Base-by-base conservation (phyloP, 2,113 vertebrate genomes). In the Laticauda colubrina region DNA sequence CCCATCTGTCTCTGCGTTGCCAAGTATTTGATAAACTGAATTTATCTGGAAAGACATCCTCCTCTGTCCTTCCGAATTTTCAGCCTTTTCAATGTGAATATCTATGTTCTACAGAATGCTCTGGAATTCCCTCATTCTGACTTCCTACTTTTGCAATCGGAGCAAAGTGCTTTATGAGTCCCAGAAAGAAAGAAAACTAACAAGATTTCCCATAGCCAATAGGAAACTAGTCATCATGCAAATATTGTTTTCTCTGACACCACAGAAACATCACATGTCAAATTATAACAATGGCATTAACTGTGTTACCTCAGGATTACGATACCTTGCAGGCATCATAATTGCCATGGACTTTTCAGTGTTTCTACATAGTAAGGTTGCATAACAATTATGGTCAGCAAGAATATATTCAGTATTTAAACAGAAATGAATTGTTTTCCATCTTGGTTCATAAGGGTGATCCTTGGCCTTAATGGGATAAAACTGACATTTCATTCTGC, bases 41-140 rank as follows among this genome's bases (percentile, higher is more conserved):
- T n/a, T 26, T 43, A 0, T 0, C 0, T 57, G 54, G 23, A 11
- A 59, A 34, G 4, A 59, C 39, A 0, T 0, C 34, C 24, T 85
- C 64, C 5, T 54, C 61, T 89, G 2, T 0, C 53, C 2, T 39
- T 89, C 51, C 21, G 11, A 4, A 0, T 0, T 1, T 43, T 34
- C 55, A 85, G 39, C 15, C 21, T 93, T 51, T 54, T 24, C 88
- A 54, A 0, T 4, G 5, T 90, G 59, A 54, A 26, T 39, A 91
- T 43, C 59, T n/a, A 59, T 59, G 10, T 48, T 0, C 0, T 0
- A 61, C 75, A 75, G 87, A 53, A 18, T 85, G 43, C 6, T 86
- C 43, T 88, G 20, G 23, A 53, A 21, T 89, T 55, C 10, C 64
- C 64, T 69, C 64, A 34, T 69, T 69, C 64, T 69, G 48, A n/a